Percentiles rank a stretch among this genome's conserved stretches.
Conservation (phyloP, 2,797 vertebrate species). For the Adrianichthys oophorus region DNA sequence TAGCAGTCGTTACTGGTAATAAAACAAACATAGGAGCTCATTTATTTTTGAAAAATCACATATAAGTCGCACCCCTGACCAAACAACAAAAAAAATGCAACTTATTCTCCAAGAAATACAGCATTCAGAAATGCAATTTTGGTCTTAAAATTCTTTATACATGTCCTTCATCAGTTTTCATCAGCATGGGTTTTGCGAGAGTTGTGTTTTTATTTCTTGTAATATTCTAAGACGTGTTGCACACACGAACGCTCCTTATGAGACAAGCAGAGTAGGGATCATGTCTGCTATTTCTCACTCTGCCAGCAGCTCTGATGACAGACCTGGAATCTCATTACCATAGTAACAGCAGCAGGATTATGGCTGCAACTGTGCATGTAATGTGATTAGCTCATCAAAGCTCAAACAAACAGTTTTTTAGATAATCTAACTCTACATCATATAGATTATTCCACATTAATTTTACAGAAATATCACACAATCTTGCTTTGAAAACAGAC, state of each 20-base stretch:
- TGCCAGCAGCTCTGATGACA: conserved; percentile 50
- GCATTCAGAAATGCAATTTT: too few species aligned
- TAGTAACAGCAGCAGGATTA: conserved; percentile 62
- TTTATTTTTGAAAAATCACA: too few species aligned
- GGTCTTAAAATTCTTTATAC: too few species aligned
- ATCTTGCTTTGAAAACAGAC: too few species aligned
- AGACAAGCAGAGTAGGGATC: conserved; percentile 49
- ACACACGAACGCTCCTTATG: conserved; percentile 4
- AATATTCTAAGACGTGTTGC: conserved; percentile 4
- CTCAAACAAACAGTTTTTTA: conserved; percentile 24
- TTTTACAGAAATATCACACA: not conserved
- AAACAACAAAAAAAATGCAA: too few species aligned
- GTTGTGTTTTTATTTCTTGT: not conserved
- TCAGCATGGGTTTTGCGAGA: conserved; percentile 10
- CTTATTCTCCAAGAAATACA: too few species aligned
- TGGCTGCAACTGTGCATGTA: conserved; percentile 44
- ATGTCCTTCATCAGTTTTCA: not conserved
- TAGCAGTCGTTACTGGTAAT: too few species aligned
- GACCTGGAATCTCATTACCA: conserved; percentile 57
- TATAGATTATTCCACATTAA: conserved; percentile 28
- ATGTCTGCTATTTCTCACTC: conserved; percentile 56
- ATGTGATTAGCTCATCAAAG: conserved; percentile 49
- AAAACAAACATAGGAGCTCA: too few species aligned
- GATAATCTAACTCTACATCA: conserved; percentile 13
- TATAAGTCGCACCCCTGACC: too few species aligned